Percentiles rank a stretch among this genome's conserved stretches.
Conservation (phyloP, 2,113 vertebrate species). For the Charadrius vociferus region DNA sequence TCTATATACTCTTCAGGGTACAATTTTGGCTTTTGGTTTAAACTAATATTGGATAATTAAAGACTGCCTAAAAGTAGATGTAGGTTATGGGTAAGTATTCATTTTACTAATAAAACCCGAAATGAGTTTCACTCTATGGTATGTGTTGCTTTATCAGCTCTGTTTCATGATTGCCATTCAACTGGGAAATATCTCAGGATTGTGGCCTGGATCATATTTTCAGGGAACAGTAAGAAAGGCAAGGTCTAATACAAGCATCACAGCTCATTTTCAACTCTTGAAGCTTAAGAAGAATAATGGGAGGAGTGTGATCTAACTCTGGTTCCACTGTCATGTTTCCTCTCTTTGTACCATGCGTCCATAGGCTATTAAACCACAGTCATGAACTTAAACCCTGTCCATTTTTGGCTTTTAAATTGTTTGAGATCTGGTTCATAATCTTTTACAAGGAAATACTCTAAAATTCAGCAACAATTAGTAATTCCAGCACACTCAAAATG, state of each 20-base stretch:
- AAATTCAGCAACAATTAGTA: not conserved
- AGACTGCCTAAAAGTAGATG: not conserved
- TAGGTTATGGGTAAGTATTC: not conserved
- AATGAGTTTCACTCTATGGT: not conserved
- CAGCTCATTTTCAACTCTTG: not conserved
- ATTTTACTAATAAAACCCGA: not conserved
- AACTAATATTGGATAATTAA: not conserved
- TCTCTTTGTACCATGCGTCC: not conserved
- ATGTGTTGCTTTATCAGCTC: not conserved
- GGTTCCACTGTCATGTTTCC: not conserved
- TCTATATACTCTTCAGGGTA: not conserved
- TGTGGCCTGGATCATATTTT: not conserved
- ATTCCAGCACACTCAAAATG: not conserved
- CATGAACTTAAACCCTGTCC: not conserved
- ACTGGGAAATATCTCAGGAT: not conserved
- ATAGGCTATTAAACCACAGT: not conserved
- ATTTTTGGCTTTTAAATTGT: not conserved
- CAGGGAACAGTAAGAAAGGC: not conserved
- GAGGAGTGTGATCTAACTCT: not conserved
- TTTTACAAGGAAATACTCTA: not conserved
- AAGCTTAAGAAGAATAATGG: not conserved
- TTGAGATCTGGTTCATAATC: not conserved
- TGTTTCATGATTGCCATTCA: not conserved
- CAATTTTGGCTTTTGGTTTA: not conserved
- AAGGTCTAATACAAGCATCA: not conserved